Conservation (phyloP, 2,113 vertebrate species). For the Epinephelus lanceolatus region DNA sequence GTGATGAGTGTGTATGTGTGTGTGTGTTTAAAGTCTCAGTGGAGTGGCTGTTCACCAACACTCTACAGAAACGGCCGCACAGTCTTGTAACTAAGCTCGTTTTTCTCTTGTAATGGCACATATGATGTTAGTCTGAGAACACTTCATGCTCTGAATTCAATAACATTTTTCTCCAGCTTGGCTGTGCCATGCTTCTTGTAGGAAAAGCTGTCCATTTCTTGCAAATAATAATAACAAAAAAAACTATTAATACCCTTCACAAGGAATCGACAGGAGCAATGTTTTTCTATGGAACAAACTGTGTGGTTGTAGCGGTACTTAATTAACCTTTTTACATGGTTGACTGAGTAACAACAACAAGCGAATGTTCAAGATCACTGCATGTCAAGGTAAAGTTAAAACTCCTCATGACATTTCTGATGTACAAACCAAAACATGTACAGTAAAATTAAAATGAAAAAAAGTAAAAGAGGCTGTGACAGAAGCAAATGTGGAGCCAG, state of each 20-base stretch:
- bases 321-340: constrained; percentile 43
- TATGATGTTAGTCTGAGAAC: constrained; percentile 40
- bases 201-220: not conserved
- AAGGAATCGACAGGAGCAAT: constrained; percentile 8
- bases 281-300: constrained; percentile 7
- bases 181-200: constrained; percentile 5
- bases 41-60: constrained; percentile 60
- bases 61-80: constrained; percentile 26
- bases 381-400: constrained; percentile 12
- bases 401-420: not conserved
- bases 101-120: constrained; percentile 19
- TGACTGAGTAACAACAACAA: constrained; percentile 24
- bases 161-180: not conserved
- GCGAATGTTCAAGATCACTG: constrained; percentile 9
- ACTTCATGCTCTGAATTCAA: constrained; percentile 28
- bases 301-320: constrained; percentile 13
- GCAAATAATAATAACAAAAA: constrained; percentile 3
- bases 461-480: not conserved
- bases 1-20: constrained; percentile 34
- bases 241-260: not conserved
- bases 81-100: constrained; percentile 20
- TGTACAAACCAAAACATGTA: not conserved
- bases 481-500: not conserved
- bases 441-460: not conserved
- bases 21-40: constrained; percentile 33